Base-by-base conservation (phyloP, 2,797 vertebrate genomes). In the Sebastes taczanowskii region DNA sequence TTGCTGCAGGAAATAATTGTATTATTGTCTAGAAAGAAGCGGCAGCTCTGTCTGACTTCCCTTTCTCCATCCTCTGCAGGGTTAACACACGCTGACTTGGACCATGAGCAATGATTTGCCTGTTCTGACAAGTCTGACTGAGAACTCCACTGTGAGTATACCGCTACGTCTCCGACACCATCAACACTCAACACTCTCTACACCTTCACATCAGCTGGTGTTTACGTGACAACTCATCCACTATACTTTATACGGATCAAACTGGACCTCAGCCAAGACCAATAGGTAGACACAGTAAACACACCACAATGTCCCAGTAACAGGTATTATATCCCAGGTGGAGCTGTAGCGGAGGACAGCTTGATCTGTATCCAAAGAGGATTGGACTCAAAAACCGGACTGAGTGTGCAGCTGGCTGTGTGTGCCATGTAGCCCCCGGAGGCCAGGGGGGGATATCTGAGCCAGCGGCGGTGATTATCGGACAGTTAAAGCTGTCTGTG, bases 91-190 rank as follows among this genome's bases (percentile, higher is more conserved):
- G 89, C 93, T 77, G 86, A 94, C 92, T 93, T 96, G 91, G 97
- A 98, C 96, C 92, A 97, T 97, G 94, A 98, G 96, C 96, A 94
- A 97, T 97, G 97, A 97, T 91, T 96, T 92, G 82, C 95, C 95
- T 81, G 87, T 96, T 77, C 97, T 97, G 96, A 97, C 97, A 93
- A 98, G 97, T 89, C 87, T 96, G 85, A 97, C 96, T 2, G 95
- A 96, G 89, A 97, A 93, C 82, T 91, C 96, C 88, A 98, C 97
- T 77, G 98, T 99, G 94, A 97, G 97, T 95, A 46, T 18, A 93
- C 23, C 0, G 3, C 66, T 49, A 38, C 29, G 4, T 67, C 58
- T 20, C 16, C 20, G 2, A 74, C 69, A 68, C 68, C 53, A 62
- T 67, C 68, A 59, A 64, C 62, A 23, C 84, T 81, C 75, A 18